A percentile compares a stretch with the other conserved stretches of the same genome.
Evolutionary conservation across 1,140 invertebrate genomes (phyloP).

Genomic region (Conopomorpha cramerella): DNA sequence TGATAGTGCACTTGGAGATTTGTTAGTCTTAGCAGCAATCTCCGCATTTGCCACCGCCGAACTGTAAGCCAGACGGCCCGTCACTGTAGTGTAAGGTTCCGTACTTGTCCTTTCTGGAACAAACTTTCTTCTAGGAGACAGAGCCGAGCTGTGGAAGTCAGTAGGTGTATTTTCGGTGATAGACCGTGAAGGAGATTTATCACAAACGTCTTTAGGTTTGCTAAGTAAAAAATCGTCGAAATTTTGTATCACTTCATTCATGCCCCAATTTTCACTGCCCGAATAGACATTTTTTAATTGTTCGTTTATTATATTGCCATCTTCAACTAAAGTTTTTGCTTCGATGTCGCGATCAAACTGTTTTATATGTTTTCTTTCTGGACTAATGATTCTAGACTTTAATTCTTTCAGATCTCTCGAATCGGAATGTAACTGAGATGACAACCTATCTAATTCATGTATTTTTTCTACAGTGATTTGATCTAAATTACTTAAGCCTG

Average conservation of each 20-base stretch:
- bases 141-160: constrained; percentile 47
- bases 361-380: constrained; percentile 44
- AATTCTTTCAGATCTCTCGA: constrained; percentile 77
- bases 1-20: constrained; percentile 52
- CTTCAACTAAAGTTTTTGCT: constrained; percentile 63
- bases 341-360: constrained; percentile 60
- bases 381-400: constrained; percentile 69
- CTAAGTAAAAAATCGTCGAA: constrained; percentile 61
- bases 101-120: constrained; percentile 57
- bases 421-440: constrained; percentile 76
- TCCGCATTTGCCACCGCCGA: constrained; percentile 64
- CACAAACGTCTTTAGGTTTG: constrained; percentile 41
- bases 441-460: constrained; percentile 76
- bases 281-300: constrained; percentile 71
- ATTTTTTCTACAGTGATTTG: constrained; percentile 77
- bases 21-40: constrained; percentile 49
- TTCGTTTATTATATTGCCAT: constrained; percentile 71
- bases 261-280: constrained; percentile 74
- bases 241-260: constrained; percentile 65
- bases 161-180: constrained; percentile 58
- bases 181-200: constrained; percentile 65
- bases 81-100: constrained; percentile 64
- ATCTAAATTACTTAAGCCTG: constrained; percentile 74
- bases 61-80: constrained; percentile 63
- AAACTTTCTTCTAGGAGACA: constrained; percentile 61